Percentiles rank a stretch among this genome's conserved stretches.
Evolutionary conservation across 2,888 invertebrate species (phyloP).

Genomic region (Girardia tigrina): DNA sequence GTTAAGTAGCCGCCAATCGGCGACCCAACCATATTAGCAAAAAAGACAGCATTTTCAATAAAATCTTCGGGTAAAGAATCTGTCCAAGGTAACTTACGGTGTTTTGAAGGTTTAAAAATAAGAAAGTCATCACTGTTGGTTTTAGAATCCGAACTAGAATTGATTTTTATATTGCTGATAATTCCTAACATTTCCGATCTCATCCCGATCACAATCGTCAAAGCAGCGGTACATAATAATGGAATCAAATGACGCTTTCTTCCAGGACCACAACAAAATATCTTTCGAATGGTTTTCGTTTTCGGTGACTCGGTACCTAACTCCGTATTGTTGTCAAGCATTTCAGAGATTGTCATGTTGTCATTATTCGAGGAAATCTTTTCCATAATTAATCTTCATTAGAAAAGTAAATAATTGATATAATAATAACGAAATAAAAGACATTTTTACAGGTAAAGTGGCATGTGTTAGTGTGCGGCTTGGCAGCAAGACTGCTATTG

Average conservation of each 20-base stretch:
- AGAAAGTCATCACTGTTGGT: background rate
- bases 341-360: too few species aligned
- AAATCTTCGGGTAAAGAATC: slow-evolving; percentile 34
- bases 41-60: slow-evolving; percentile 36
- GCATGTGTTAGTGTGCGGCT: too few species aligned
- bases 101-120: slow-evolving; percentile 28
- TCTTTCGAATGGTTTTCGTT: too few species aligned
- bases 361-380: too few species aligned
- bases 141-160: background rate
- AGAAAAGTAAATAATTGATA: too few species aligned
- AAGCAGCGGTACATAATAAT: slow-evolving; percentile 35
- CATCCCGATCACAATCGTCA: slow-evolving; percentile 37
- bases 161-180: slow-evolving; percentile 31
- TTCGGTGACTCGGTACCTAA: too few species aligned
- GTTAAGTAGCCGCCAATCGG: slow-evolving; percentile 37
- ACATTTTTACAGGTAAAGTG: too few species aligned
- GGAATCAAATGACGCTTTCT: slow-evolving; percentile 36
- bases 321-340: too few species aligned
- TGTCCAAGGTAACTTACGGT: slow-evolving; percentile 35
- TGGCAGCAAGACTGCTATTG: too few species aligned
- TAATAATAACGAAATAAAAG: too few species aligned
- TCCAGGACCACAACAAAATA: slow-evolving; percentile 37
- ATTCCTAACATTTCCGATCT: slow-evolving; percentile 37
- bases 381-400: too few species aligned
- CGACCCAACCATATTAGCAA: slow-evolving; percentile 35